Conservation (phyloP, 1,140 invertebrate genomes). For the Bombus terrestris region DNA sequence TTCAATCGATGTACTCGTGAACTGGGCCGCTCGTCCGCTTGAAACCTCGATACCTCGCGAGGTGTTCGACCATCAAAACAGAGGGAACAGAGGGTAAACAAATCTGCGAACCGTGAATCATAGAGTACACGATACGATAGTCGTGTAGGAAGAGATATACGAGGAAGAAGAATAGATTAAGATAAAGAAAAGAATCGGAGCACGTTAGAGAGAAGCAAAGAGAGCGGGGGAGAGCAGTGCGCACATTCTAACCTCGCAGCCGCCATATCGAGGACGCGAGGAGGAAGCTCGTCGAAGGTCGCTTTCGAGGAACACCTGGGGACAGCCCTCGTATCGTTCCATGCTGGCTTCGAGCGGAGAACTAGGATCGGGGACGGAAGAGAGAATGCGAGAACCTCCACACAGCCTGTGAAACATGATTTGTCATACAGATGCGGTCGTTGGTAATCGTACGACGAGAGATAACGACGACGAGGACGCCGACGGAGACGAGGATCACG, state of each 20-base stretch:
- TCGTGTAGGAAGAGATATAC: not conserved
- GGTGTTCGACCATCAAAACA: conserved; percentile 1
- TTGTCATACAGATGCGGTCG: conserved; percentile 76
- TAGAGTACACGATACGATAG: not conserved
- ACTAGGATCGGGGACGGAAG: conserved; percentile 58
- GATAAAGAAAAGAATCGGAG: not conserved
- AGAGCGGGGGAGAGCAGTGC: conserved; percentile 6
- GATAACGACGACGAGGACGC: conserved; percentile 63
- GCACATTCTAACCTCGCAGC: conserved; percentile 44
- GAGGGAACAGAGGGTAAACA: conserved; percentile 2
- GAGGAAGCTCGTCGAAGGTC: conserved; percentile 38
- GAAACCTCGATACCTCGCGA: conserved; percentile 33
- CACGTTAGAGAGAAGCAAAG: not conserved
- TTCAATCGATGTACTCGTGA: conserved; percentile 56
- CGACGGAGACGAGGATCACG: conserved; percentile 59
- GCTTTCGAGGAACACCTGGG: conserved; percentile 11
- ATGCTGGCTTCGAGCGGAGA: conserved; percentile 63
- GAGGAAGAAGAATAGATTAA: not conserved
- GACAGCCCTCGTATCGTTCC: conserved; percentile 47
- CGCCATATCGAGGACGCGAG: conserved; percentile 44
- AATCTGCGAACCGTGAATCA: too few species aligned
- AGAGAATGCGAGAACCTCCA: conserved; percentile 77
- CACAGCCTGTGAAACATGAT: conserved; percentile 78
- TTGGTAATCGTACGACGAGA: conserved; percentile 75
- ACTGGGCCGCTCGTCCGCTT: conserved; percentile 38